Conservation (phyloP, 2,113 vertebrate genomes). For the Poeciliopsis occidentalis region DNA sequence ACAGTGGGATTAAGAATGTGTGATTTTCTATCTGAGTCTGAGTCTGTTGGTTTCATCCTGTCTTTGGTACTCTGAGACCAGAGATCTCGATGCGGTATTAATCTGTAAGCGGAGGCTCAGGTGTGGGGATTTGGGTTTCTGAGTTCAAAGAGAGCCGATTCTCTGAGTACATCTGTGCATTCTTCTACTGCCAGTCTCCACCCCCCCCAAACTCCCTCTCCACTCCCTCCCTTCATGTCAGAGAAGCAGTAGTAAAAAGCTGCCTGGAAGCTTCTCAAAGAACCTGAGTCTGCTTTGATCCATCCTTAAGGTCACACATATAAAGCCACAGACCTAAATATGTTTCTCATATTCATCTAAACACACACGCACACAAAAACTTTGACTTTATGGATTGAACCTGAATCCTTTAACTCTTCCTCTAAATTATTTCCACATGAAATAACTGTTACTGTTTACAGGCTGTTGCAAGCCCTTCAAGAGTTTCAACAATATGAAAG, state of each 20-base stretch:
- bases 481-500: neutral
- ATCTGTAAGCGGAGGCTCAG: slow-evolving; percentile 66
- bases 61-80: slow-evolving; percentile 51
- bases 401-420: slow-evolving; percentile 9
- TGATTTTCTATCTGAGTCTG: slow-evolving; percentile 51
- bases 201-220: no score
- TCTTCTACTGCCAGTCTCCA: slow-evolving; percentile 44
- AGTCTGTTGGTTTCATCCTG: slow-evolving; percentile 41
- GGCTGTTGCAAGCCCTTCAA: neutral
- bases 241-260: slow-evolving; percentile 44
- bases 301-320: slow-evolving; percentile 39
- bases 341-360: slow-evolving; percentile 8
- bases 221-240: slow-evolving; percentile 16
- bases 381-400: slow-evolving; percentile 7
- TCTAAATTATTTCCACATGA: neutral
- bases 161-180: slow-evolving; percentile 68
- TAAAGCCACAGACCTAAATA: slow-evolving; percentile 13
- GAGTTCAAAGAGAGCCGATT: slow-evolving; percentile 62
- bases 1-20: slow-evolving; percentile 41
- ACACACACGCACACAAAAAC: slow-evolving; percentile 18
- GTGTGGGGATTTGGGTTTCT: slow-evolving; percentile 60
- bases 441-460: slow-evolving; percentile 22
- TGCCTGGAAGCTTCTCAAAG: slow-evolving; percentile 70
- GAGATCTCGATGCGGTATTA: slow-evolving; percentile 65
- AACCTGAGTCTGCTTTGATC: slow-evolving; percentile 65